These are phyloP conservation scores for Salvelinus sp. DNA, from an alignment of 2,113 vertebrate species.

Conservation along the genomic window DNA sequence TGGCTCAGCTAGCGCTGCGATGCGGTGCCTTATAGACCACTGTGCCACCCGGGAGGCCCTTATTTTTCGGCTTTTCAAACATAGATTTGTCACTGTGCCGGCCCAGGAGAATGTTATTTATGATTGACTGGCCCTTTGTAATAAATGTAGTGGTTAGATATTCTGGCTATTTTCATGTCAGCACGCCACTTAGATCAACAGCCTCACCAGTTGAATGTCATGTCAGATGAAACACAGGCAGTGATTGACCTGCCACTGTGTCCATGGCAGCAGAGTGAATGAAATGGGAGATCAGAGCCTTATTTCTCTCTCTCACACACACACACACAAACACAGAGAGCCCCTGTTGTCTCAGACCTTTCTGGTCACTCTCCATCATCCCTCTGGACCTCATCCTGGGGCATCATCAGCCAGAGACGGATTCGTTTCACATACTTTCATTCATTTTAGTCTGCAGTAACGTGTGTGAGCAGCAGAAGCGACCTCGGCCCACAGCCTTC, in stretches of 20 bases:
- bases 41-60: too few species aligned
- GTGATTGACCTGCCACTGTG: background rate
- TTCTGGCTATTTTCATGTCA: background rate
- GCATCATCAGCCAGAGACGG: slow-evolving; percentile 49
- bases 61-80: too few species aligned
- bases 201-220: background rate
- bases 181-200: background rate
- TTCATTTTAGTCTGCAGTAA: slow-evolving; percentile 47
- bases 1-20: too few species aligned
- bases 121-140: too few species aligned
- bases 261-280: background rate
- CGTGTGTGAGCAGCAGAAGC: slow-evolving; percentile 36
- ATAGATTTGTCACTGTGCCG: too few species aligned
- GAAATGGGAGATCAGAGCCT: background rate
- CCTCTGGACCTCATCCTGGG: background rate
- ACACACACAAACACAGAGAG: background rate
- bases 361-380: background rate
- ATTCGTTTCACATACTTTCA: slow-evolving; percentile 52
- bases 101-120: too few species aligned
- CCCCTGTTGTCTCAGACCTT: background rate
- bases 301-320: background rate
- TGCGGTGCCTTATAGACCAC: too few species aligned
- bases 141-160: too few species aligned
- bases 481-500: slow-evolving; percentile 57
- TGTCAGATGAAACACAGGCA: background rate